Percentiles rank a stretch among this genome's conserved stretches.
These are phyloP conservation scores for Armadillidium nasatum DNA, from an alignment of 1,140 invertebrate genomes.

Conservation along the genomic window DNA sequence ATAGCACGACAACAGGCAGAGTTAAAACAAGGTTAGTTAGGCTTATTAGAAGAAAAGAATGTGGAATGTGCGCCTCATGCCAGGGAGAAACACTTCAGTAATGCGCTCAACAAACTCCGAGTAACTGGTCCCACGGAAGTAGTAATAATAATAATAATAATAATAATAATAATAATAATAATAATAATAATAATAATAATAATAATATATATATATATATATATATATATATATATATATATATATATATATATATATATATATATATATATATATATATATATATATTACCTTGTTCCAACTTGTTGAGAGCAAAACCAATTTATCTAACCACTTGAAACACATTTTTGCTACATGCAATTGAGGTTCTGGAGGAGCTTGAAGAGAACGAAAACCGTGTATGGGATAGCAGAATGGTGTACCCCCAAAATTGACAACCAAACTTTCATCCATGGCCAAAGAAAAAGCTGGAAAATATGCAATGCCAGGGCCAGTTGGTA, in stretches of 20 bases:
- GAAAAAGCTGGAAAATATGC: conserved; percentile 74
- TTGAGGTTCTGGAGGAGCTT: conserved; percentile 57
- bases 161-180: too few species aligned
- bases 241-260: too few species aligned
- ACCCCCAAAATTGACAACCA: conserved; percentile 74
- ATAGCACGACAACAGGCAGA: too few species aligned
- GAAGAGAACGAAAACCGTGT: conserved; percentile 62
- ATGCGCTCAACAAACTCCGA: too few species aligned
- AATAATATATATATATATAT: too few species aligned
- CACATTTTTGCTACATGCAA: conserved; percentile 56
- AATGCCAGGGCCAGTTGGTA: conserved; percentile 63
- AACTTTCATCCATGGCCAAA: conserved; percentile 65
- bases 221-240: too few species aligned
- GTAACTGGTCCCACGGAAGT: too few species aligned
- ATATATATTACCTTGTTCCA: background rate
- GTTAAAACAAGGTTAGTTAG: too few species aligned
- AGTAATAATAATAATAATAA: too few species aligned
- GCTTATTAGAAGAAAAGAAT: too few species aligned
- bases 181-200: background rate
- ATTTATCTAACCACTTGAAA: conserved; percentile 57
- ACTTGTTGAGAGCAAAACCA: background rate
- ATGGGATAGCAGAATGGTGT: conserved; percentile 67
- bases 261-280: background rate
- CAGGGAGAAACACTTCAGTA: too few species aligned
- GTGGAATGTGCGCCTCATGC: too few species aligned